Evolutionary conservation across 2,888 invertebrate species (phyloP).

Genomic region (Leptinotarsa peninsularis): DNA sequence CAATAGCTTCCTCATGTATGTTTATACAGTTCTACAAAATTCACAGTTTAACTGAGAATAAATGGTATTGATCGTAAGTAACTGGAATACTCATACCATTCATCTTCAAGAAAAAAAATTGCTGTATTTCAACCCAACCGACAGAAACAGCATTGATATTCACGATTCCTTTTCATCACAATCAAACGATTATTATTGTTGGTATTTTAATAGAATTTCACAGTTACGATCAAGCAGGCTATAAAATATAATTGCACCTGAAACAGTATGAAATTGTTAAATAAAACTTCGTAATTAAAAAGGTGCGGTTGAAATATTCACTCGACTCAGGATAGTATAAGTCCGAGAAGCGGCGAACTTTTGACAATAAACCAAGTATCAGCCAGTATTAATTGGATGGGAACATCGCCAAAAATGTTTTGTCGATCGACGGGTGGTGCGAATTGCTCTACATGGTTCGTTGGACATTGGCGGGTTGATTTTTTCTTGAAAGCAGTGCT

Average conservation of each 20-base stretch:
- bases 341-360: slow-evolving; percentile 14
- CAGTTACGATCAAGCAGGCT: slow-evolving; percentile 7
- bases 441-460: slow-evolving; percentile 10
- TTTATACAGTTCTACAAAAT: too few relatives aligned
- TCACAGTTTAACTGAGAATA: too few relatives aligned
- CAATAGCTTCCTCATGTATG: too few relatives aligned
- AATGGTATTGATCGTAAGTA: too few relatives aligned
- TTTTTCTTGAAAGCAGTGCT: not conserved
- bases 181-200: slow-evolving; percentile 5
- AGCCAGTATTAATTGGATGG: slow-evolving; percentile 27
- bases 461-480: not conserved
- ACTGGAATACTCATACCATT: too few relatives aligned
- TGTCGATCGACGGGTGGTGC: slow-evolving; percentile 23
- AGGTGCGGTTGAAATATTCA: slow-evolving; percentile 25
- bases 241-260: slow-evolving; percentile 26
- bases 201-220: slow-evolving; percentile 23
- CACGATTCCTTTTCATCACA: slow-evolving; percentile 17
- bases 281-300: slow-evolving; percentile 26
- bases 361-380: slow-evolving; percentile 16
- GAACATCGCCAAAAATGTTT: slow-evolving; percentile 27
- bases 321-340: not conserved
- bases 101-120: not conserved
- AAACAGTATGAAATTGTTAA: slow-evolving; percentile 27
- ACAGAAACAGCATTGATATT: not conserved
- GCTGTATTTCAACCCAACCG: not conserved